phyloP scores from a whole-genome alignment of 2,888 invertebrate species.

The Rhimphoctona megacephalus region DNA sequence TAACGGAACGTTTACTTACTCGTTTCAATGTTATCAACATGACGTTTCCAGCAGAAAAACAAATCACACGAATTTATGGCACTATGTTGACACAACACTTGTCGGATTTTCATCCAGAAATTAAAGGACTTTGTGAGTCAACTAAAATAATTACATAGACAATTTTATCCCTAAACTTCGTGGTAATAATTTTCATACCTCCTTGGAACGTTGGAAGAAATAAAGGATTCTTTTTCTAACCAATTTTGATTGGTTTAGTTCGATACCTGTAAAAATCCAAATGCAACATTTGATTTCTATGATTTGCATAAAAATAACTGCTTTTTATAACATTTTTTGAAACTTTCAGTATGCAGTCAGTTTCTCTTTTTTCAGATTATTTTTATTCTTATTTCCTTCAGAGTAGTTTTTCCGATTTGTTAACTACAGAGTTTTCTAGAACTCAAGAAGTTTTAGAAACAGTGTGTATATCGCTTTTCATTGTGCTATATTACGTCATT shows the following conservation, averaged over 20 bases:
- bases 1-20: slow-evolving; percentile 92
- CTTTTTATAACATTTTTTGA: no score
- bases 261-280: no score
- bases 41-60: slow-evolving; percentile 92
- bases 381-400: background rate
- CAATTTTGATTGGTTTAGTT: no score
- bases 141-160: background rate
- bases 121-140: slow-evolving; percentile 88
- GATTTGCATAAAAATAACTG: no score
- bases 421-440: background rate
- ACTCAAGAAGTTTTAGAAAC: background rate
- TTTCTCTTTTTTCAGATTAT: background rate
- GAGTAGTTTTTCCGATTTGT: background rate
- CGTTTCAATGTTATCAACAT: slow-evolving; percentile 92
- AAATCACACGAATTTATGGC: slow-evolving; percentile 93
- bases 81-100: slow-evolving; percentile 94
- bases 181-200: no score
- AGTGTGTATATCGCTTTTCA: background rate
- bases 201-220: no score
- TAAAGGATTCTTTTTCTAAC: no score
- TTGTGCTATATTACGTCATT: background rate
- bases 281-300: no score
- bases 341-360: no score
- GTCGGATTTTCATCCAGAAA: slow-evolving; percentile 91
- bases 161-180: no score